Percentiles rank a stretch among this genome's conserved stretches.
Conservation (phyloP, 1,140 invertebrate species). For the Centruroides vittatus region DNA sequence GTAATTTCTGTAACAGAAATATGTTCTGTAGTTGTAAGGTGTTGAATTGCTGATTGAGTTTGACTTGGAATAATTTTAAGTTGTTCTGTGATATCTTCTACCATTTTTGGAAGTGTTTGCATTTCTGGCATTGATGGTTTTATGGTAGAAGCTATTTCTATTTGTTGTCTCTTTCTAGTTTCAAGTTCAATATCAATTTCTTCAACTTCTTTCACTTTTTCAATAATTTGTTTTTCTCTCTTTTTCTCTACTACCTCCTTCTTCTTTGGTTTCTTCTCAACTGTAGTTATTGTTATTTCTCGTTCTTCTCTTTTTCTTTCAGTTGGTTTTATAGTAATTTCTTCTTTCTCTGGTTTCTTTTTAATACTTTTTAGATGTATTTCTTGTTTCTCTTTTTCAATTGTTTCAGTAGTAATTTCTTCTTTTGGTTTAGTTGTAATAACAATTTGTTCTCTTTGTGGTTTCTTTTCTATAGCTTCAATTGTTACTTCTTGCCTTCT, state of each 20-base stretch:
- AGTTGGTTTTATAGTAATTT: constrained; percentile 3
- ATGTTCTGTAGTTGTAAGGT: not conserved
- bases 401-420: too few species aligned
- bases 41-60: too few species aligned
- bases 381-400: not conserved
- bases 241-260: not conserved
- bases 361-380: not conserved
- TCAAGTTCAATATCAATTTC: not conserved
- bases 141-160: not conserved
- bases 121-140: not conserved
- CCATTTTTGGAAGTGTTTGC: not conserved
- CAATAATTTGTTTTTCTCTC: not conserved
- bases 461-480: constrained; percentile 2
- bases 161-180: not conserved
- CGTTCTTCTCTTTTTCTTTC: not conserved
- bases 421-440: too few species aligned
- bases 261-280: constrained; percentile 2
- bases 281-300: not conserved
- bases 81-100: not conserved
- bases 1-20: not conserved
- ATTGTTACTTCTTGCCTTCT: constrained; percentile 6
- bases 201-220: not conserved
- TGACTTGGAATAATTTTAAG: not conserved
- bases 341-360: not conserved
- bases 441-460: not conserved